Conservation (phyloP, 2,797 vertebrate genomes). For the Pseudochromis fuscus region DNA sequence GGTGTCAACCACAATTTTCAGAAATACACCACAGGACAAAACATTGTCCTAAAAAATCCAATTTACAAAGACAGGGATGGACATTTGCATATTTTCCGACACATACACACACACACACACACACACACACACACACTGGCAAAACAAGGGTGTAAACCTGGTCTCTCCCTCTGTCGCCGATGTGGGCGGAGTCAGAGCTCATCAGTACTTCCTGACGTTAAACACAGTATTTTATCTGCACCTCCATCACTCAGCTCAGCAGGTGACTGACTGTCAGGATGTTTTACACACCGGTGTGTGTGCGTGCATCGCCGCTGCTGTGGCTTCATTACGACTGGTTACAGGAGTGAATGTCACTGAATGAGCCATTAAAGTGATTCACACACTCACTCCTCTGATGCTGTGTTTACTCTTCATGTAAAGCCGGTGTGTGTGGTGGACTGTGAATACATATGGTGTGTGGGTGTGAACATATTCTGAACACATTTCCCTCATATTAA, state of each 20-base stretch:
- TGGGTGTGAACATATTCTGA: not conserved
- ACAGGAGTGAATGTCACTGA: conserved; percentile 25
- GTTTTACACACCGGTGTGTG: conserved; percentile 21
- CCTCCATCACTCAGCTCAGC: conserved; percentile 21
- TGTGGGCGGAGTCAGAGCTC: conserved; percentile 43
- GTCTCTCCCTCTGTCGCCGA: conserved; percentile 44
- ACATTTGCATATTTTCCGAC: conserved; percentile 54
- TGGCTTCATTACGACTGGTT: conserved; percentile 35
- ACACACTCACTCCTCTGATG: conserved; percentile 49
- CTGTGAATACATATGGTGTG: conserved; percentile 23
- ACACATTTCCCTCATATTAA: too few relatives aligned
- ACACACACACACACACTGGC: conserved; percentile 16
- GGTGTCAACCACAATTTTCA: conserved; percentile 49
- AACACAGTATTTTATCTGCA: conserved; percentile 40
- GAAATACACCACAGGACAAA: conserved; percentile 58
- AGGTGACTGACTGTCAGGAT: conserved; percentile 46
- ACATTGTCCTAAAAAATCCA: conserved; percentile 55
- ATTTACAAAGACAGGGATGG: conserved; percentile 43
- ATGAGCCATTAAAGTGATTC: conserved; percentile 36
- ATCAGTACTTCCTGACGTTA: conserved; percentile 38
- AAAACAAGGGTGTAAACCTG: conserved; percentile 39
- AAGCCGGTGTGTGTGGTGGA: conserved; percentile 7
- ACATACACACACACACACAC: conserved; percentile 7
- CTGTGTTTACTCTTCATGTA: conserved; percentile 48
- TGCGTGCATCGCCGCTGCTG: not conserved